Percentiles rank a stretch among this genome's conserved stretches.
phyloP scores from a whole-genome alignment of 2,113 vertebrate species.

The Stegostoma tigrinum region DNA sequence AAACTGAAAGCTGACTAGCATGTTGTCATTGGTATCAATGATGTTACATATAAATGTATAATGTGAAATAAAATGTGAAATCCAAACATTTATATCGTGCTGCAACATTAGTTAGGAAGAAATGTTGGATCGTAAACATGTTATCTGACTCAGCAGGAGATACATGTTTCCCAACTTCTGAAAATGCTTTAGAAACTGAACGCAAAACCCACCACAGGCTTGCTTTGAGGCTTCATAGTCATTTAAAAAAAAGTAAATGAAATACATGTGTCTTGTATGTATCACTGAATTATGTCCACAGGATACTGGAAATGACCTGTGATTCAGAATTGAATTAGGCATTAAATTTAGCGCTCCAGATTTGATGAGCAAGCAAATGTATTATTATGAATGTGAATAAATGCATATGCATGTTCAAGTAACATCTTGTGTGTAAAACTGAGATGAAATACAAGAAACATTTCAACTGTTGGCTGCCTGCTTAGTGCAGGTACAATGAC shows the following conservation, averaged over 20 bases:
- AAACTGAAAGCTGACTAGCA: not conserved
- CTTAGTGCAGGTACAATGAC: not conserved
- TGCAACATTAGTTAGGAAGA: not conserved
- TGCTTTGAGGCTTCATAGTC: not conserved
- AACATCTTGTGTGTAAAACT: not conserved
- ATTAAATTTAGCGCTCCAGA: not conserved
- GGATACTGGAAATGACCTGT: not conserved
- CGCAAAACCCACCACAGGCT: not conserved
- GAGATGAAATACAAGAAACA: not conserved
- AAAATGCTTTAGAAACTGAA: not conserved
- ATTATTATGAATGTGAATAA: not conserved
- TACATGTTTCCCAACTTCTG: not conserved
- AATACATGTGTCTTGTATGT: conserved; percentile 1
- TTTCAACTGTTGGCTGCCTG: not conserved
- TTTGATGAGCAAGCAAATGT: not conserved
- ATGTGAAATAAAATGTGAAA: not conserved
- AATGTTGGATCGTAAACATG: not conserved
- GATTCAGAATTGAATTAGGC: not conserved
- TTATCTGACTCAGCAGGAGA: not conserved
- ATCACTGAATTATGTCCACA: too few relatives aligned
- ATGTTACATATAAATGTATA: not conserved
- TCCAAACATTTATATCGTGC: not conserved
- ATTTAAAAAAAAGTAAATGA: not conserved
- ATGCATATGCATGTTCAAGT: not conserved
- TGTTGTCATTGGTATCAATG: not conserved